Evolutionary conservation across 2,113 vertebrate species (phyloP).

Genomic region (Paedocypris sp.): DNA sequence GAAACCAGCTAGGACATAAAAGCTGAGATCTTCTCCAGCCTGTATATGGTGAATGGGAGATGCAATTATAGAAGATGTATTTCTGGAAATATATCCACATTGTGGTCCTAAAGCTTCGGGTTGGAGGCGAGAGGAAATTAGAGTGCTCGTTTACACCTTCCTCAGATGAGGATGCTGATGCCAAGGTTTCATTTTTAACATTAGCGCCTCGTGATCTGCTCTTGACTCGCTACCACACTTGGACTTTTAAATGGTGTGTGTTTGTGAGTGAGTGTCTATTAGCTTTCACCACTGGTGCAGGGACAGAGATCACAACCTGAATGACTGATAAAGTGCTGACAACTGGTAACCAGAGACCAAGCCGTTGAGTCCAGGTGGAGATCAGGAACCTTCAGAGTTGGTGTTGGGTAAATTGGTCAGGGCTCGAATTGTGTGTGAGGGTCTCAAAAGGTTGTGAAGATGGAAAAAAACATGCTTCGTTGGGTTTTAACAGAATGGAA

Average conservation of each 20-base stretch:
- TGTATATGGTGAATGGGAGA: constrained; percentile 22
- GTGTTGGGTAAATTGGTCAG: no score
- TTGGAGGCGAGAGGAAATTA: constrained; percentile 29
- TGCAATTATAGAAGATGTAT: constrained; percentile 6
- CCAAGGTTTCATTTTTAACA: not conserved
- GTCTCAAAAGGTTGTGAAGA: no score
- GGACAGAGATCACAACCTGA: not conserved
- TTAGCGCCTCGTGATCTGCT: not conserved
- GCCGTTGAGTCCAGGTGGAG: not conserved
- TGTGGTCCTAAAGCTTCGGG: not conserved
- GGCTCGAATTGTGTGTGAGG: no score
- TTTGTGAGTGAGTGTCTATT: constrained; percentile 6
- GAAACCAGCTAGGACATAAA: constrained; percentile 12
- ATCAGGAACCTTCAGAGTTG: not conserved
- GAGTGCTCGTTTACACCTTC: constrained; percentile 32
- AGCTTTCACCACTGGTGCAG: not conserved
- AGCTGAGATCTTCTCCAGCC: not conserved
- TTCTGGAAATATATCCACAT: constrained; percentile 19
- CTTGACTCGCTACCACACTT: not conserved
- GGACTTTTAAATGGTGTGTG: not conserved
- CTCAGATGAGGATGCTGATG: constrained; percentile 43
- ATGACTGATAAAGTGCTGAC: constrained; percentile 21
- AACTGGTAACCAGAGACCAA: constrained; percentile 21
- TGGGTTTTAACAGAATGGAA: no score
- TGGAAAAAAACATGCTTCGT: no score